phyloP scores from a whole-genome alignment of 53 echinoderm and acorn worm genomes.

The Crossaster papposus region DNA sequence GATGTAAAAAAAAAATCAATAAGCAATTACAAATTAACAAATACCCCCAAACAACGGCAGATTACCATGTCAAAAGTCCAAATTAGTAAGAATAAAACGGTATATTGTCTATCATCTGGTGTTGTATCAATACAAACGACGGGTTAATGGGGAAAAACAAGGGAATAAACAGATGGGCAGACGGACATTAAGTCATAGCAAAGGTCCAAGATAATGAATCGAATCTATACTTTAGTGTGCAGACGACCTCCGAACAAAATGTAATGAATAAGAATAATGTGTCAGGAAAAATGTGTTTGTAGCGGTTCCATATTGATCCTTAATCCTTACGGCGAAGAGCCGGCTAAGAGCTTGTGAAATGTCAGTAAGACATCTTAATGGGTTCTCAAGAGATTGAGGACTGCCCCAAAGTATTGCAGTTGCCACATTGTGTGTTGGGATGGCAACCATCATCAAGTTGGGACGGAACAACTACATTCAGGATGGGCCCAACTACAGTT shows the following conservation, averaged over 20 bases:
- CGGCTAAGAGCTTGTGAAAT: too few relatives aligned
- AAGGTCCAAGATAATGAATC: background rate
- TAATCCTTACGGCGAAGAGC: too few relatives aligned
- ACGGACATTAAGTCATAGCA: background rate
- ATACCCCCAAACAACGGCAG: background rate
- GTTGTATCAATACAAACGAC: background rate
- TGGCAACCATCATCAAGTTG: too few relatives aligned
- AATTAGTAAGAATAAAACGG: background rate
- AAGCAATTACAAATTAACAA: slow-evolving; percentile 8
- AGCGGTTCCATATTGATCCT: background rate
- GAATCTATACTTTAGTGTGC: background rate
- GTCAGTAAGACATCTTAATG: too few relatives aligned
- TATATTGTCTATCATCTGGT: background rate
- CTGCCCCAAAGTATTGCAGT: too few relatives aligned
- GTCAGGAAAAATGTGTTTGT: background rate
- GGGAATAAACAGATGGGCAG: background rate
- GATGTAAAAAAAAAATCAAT: background rate
- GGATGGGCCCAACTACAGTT: too few relatives aligned
- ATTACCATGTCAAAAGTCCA: background rate
- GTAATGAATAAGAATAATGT: background rate
- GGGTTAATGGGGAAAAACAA: background rate
- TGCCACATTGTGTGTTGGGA: too few relatives aligned
- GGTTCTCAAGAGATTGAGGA: too few relatives aligned
- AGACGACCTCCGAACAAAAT: background rate
- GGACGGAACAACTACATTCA: too few relatives aligned